Evolutionary conservation across 2,113 vertebrate genomes (phyloP), one percentile per base, ranked within the genome.

Genomic region (Podocnemis expansa): DNA sequence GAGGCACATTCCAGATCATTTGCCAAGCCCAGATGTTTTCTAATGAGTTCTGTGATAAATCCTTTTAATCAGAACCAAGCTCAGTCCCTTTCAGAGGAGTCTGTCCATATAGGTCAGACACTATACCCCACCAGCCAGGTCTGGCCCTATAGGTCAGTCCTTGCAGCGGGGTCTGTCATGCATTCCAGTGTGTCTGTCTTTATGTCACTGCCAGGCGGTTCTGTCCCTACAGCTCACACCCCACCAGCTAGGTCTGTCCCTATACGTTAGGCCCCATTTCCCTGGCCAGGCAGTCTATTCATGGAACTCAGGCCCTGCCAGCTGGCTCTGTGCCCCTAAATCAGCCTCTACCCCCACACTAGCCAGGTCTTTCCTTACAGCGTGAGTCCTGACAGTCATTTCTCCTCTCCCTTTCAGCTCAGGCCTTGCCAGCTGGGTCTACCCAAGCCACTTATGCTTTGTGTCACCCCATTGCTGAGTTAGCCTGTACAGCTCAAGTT

Each of bases 11-110:
- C 97, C 97, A 97, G 97, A 85, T 93, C 95, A 16, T 96, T 94
- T 92, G 90, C 97, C 83, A 93, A 96, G 97, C 97, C 97, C 98
- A 98, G 97, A 98, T 98, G 98, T 98, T 98, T 96, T 86, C 95
- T 94, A 95, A 97, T 92, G 96, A 96, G 96, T 93, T 82, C 93
- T 24, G 10, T 49, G 91, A 93, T 45, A 95, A 94, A 96, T 94
- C 93, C 95, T 94, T 89, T 84, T 43, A 91, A 93, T 88, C 56
- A n/a, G 87, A 70, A 51, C 94, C 5, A 21, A 92, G 89, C 93
- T 38, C 87, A 27, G 95, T 41, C 95, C 43, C 51, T 89, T 89
- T 94, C 98, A 97, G 93, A 60, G 88, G 41, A 84, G 54, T 82
- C 89, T 11, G 49, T 70, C 95, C 91, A 49, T 11, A 3, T 2